Percentiles rank a stretch among this genome's conserved stretches.
Evolutionary conservation across 2,888 invertebrate species (phyloP).

Genomic region (Anoplius nigerrimus): DNA sequence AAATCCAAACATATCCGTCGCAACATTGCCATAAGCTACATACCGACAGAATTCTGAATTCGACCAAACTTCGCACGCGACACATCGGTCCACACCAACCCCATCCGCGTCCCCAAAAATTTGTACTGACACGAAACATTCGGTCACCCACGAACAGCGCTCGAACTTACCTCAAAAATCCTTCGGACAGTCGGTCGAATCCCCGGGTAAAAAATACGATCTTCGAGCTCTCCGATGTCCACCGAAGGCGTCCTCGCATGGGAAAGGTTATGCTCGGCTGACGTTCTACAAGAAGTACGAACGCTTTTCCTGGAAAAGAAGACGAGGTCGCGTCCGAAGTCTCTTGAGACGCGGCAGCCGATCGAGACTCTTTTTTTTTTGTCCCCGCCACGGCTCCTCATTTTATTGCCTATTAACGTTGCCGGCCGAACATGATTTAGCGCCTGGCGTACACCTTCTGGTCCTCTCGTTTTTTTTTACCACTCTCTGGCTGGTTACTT

Average conservation of each 20-base stretch:
- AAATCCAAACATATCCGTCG: no score
- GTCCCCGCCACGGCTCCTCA: constrained; percentile 38
- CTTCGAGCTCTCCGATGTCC: background rate
- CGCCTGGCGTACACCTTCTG: background rate
- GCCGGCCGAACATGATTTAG: constrained; percentile 32
- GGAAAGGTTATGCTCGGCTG: constrained; percentile 44
- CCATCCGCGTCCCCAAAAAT: no score
- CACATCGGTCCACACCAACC: no score
- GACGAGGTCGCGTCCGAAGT: constrained; percentile 22
- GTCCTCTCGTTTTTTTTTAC: constrained; percentile 6
- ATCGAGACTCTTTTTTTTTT: constrained; percentile 25
- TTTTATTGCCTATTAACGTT: constrained; percentile 44
- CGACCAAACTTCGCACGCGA: no score
- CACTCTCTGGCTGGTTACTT: constrained; percentile 1
- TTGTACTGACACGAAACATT: no score
- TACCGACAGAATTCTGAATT: no score
- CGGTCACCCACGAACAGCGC: no score
- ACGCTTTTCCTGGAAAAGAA: constrained; percentile 43
- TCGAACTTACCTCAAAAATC: no score
- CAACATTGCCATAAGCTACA: no score
- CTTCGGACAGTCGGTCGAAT: no score
- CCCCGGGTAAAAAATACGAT: constrained; percentile 19
- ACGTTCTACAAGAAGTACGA: constrained; percentile 36
- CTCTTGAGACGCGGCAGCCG: constrained; percentile 17
- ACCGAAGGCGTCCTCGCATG: constrained; percentile 29